Base-by-base conservation (phyloP, 1,140 invertebrate species). In the Lepidurus couesii region DNA sequence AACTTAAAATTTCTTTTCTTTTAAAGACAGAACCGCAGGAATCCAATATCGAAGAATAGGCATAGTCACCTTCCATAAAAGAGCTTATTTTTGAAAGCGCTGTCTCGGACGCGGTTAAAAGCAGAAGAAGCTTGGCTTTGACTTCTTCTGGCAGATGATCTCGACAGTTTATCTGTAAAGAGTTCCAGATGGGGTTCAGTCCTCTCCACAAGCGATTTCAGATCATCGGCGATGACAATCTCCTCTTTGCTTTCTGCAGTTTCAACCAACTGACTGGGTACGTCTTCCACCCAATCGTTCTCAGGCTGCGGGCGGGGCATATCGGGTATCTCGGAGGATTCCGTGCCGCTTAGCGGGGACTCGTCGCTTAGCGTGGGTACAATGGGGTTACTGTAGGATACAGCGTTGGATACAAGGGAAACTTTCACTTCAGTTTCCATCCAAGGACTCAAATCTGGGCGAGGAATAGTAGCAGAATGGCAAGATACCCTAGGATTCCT, bases 401-500 rank as follows among this genome's bases (percentile, higher is more conserved):
- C 5, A 9, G 47, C 45, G 74, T 79, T 73, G 26, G 75, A 45
- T 26, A 26, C 2, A 5, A 74, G 47, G 3, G 74, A 43, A 16
- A 42, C 73, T 24, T 79, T 79, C 6, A 74, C 74, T 44, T 79
- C 79, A 21, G 76, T 47, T 47, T 80, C 79, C 24, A 44, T 77
- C 79, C 79, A 80, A 11, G 79, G 76, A 13, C 47, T 42, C 79
- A 80, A 74, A 42, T 80, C 79, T 26, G 76, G 42, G 6, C 47
- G 43, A 13, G 76, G 79, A 43, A 80, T 80, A 16, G 53, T 43
- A 11, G 47, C 47, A 1, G 76, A 76, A 9, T 77, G 77, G 26
- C 79, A 80, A 45, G 76, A 78, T 10, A 80, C 76, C 13, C 79
- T 76, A 74, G 76, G 79, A 45, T 80, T 80, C 26, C 79, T 80